These are phyloP conservation scores for Panopea generosa DNA, from an alignment of 2,888 invertebrate species.

Conservation along the genomic window DNA sequence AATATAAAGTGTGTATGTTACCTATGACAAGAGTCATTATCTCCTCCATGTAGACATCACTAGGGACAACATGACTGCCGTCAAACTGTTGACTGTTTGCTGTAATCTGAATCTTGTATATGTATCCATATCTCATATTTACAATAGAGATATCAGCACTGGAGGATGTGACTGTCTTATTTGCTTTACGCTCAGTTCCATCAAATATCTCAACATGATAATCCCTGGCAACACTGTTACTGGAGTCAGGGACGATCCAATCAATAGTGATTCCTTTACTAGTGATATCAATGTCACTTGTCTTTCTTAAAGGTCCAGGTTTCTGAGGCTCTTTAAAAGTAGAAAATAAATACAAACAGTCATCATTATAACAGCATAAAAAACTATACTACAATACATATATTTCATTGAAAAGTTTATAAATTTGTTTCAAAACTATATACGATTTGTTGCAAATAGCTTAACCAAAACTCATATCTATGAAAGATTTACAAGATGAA, in stretches of 20 bases:
- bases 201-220: slow-evolving; percentile 10
- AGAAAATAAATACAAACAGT: too few species aligned
- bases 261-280: neutral
- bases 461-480: too few species aligned
- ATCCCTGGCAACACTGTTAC: slow-evolving; percentile 11
- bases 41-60: slow-evolving; percentile 22
- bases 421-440: too few species aligned
- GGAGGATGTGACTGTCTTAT: neutral
- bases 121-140: slow-evolving; percentile 30
- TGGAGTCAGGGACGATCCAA: neutral
- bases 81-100: slow-evolving; percentile 27
- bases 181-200: neutral
- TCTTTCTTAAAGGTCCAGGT: too few species aligned
- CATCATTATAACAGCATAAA: too few species aligned
- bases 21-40: slow-evolving; percentile 39
- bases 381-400: too few species aligned
- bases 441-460: too few species aligned
- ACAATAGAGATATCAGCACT: neutral
- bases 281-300: slow-evolving; percentile 18
- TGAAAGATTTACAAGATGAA: too few species aligned
- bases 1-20: slow-evolving; percentile 20
- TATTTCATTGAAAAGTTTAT: too few species aligned
- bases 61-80: neutral
- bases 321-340: too few species aligned
- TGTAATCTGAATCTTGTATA: slow-evolving; percentile 18